Evolutionary conservation across 1,140 invertebrate genomes (phyloP), one percentile per base, ranked within the genome.

Genomic region (Physella acuta): DNA sequence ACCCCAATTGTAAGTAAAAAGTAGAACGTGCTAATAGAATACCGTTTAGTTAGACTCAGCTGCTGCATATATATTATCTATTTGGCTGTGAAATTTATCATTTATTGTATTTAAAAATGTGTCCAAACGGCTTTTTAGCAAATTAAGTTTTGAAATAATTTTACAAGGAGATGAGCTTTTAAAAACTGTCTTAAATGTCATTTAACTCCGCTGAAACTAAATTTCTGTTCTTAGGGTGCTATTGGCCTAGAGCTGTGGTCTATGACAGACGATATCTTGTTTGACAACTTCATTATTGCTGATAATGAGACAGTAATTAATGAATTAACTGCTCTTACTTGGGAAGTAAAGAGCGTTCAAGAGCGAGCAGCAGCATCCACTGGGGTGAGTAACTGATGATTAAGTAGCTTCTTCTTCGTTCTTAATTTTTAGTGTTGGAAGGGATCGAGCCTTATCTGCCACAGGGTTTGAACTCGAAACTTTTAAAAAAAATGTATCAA

Each of bases 201-300:
- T 20, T 39, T 63, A 37, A 11, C 34, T 34, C 30, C 24, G 26
- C 5, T 31, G 5, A 14, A 3, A 51, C 30, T 17, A 16, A 53
- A 31, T 75, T 58, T 75, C 68, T 26, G 77, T 76, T 87, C 86
- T 34, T 80, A 96, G 94, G 89, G 88, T 78, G 95, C 95, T 68
- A 87, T 99, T 73, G 97, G 96, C 39, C 90, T 99, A 81, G 97
- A 99, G 84, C 85, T 99, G 44, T 99, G 97, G 97, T 96, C 96
- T 0, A 99, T 99, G 93, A 95, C 94, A 0, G 91, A 93, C 74
- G 89, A 91, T 76, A 94, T 99, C 76, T 68, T 86, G n/a, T 87
- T 87, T 86, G 97, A 99, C 85, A 99, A 99, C 85, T 88, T 99
- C 37, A 87, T 99, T 44, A 89, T 99, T 68, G 93, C 95, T 0